Evolutionary conservation across 2,888 invertebrate species (phyloP), one percentile per base, ranked within the genome.

Genomic region (Drosophila koepferae): DNA sequence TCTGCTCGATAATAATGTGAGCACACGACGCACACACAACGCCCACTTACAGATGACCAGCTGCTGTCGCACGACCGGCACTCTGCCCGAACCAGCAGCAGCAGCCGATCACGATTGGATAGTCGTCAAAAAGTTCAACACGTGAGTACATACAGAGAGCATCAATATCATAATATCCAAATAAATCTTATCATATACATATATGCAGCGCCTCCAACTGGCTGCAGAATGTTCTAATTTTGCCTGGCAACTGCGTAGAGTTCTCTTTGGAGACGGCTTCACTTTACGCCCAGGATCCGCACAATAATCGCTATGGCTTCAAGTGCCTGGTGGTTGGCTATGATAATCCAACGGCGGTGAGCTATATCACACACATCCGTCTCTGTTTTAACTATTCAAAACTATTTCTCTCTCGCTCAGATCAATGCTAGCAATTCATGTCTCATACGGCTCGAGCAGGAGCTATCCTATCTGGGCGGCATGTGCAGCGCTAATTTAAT

Each of bases 241-340:
- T 99, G 46, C 98, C 99, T 41, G 99, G 98, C 20, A 98, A 98
- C 92, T 97, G 98, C 94, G 96, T 99, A 0, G 96, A 98, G 87
- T 98, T 99, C 93, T 98, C 98, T 0, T 92, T 99, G 91, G 99
- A 99, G 94, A 99, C 99, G 0, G 98, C 99, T 0, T 97, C 99
- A 0, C 97, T 99, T 92, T 99, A 99, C 92, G 95, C 98, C 72
- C 97, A 97, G 89, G 98, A 98, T 93, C 98, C 97, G 80, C 96
- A 96, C 88, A 96, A 96, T 1, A 95, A 95, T 90, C 95, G 96
- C 72, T 98, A 95, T 92, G 96, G 93, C 40, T 99, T 96, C 94
- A 97, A 95, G 75, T 97, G 97, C 91, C 93, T 97, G 38, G 96
- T 96, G 63, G 95, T 96, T 90, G 98, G 96, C 72, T 98, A 95